These are phyloP conservation scores for Dolichoris vasculosae DNA, from an alignment of 1,140 invertebrate species.

Conservation along the genomic window DNA sequence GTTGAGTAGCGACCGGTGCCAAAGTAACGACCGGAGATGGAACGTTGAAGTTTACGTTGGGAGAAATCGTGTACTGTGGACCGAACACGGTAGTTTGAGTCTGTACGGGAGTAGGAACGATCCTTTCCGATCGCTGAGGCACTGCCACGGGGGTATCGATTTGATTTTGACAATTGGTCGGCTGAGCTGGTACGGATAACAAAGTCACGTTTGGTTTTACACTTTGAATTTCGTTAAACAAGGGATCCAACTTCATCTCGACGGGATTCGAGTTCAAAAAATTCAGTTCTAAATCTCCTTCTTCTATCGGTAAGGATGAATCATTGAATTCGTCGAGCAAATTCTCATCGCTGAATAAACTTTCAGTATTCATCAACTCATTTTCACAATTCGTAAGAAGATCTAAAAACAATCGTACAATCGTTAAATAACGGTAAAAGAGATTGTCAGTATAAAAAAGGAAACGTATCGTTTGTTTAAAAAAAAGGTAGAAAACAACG, in stretches of 20 bases:
- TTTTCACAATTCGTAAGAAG: constrained; percentile 69
- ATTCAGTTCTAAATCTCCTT: constrained; percentile 62
- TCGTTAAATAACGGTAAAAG: not conserved
- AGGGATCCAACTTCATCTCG: constrained; percentile 39
- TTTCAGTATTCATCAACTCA: constrained; percentile 70
- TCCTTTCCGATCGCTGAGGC: constrained; percentile 48
- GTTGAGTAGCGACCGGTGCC: constrained; percentile 65
- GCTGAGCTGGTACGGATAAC: constrained; percentile 9
- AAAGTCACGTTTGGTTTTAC: constrained; percentile 27
- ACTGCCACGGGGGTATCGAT: constrained; percentile 21
- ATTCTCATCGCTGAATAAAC: constrained; percentile 68
- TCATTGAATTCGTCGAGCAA: constrained; percentile 67
- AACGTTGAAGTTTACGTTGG: constrained; percentile 69
- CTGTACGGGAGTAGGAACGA: constrained; percentile 36
- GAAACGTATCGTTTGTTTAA: no score
- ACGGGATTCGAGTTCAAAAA: constrained; percentile 60
- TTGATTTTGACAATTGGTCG: constrained; percentile 32
- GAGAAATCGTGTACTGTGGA: constrained; percentile 68
- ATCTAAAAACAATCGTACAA: constrained; percentile 60
- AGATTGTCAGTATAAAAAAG: no score
- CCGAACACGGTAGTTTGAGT: constrained; percentile 64
- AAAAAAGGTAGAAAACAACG: no score
- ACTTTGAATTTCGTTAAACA: constrained; percentile 38
- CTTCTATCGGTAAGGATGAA: constrained; percentile 63
- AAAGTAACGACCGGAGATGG: constrained; percentile 70